These are phyloP conservation scores for Megalops cyprinoides DNA, from an alignment of 2,797 vertebrate genomes.

Conservation along the genomic window DNA sequence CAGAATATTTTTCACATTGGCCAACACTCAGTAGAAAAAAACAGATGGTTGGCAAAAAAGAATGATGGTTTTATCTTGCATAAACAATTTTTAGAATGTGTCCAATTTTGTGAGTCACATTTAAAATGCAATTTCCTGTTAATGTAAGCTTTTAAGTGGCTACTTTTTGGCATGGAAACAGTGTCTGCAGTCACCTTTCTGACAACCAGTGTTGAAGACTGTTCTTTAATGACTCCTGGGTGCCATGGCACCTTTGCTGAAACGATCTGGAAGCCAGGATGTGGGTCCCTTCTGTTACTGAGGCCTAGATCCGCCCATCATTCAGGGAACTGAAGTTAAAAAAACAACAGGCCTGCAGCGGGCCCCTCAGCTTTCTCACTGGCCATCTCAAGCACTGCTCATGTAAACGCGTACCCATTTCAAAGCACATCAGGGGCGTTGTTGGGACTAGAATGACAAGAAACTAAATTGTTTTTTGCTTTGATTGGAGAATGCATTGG, in stretches of 20 bases:
- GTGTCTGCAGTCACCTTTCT: neutral
- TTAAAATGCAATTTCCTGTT: neutral
- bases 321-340: constrained; percentile 10
- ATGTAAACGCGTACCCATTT: constrained; percentile 22
- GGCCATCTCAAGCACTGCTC: neutral
- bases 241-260: neutral
- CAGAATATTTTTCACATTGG: neutral
- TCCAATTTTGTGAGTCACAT: neutral
- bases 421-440: constrained; percentile 13
- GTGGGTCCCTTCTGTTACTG: neutral
- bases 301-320: constrained; percentile 9
- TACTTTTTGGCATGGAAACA: too few relatives aligned
- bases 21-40: too few relatives aligned
- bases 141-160: too few relatives aligned
- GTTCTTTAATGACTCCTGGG: neutral
- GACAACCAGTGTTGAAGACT: neutral
- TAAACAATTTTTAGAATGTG: neutral
- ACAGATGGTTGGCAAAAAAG: too few relatives aligned
- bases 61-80: neutral
- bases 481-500: constrained; percentile 21
- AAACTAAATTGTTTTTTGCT: constrained; percentile 25
- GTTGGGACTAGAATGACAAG: constrained; percentile 31
- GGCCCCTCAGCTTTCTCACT: neutral
- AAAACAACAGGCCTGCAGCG: neutral
- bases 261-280: neutral